Evolutionary conservation across 2,113 vertebrate species (phyloP), one percentile per base, ranked within the genome.

Genomic region (Pterophyllum scalare): DNA sequence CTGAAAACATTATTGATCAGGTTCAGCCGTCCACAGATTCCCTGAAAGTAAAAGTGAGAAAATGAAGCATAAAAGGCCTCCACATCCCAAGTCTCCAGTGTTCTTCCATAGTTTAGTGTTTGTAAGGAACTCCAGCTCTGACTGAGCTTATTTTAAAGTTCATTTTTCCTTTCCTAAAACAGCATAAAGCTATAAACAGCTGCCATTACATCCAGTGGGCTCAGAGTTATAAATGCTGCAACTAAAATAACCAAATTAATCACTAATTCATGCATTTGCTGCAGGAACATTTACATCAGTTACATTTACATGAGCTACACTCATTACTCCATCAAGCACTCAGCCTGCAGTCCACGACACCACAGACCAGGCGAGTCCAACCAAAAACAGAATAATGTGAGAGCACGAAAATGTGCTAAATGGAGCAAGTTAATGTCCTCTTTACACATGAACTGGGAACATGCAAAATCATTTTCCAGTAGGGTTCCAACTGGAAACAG

Each of bases 251-350:
- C 0, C 22, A 59, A 70, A 49, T 52, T 0, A 31, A 54, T 59
- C 12, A 24, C 20, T 33, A 19, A 33, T 59, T 22, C 9, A 19
- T 72, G 62, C 24, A 59, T 70, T 49, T 28, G 5, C 38, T 5
- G 62, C 33, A 46, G 78, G 22, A 28, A n/a, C 38, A 38, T 57
- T 13, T 56, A 15, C 33, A 40, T 28, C 0, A 28, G n/a, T 40
- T 56, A 17, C 60, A 33, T 33, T 33, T 35, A 35, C 35, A 35
- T 67, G 17, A 57, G n/a, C 43, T n/a, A n/a, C 46, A 54, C 52
- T 72, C 3, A 0, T 15, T 0, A 6, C 28, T 49, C 40, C 76
- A 12, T 60, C 40, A 52, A 31, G 75, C 43, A 1, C 24, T 46
- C 62, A 7, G 54, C 57, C 15, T 70, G 12, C 24, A 11, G 11